Evolutionary conservation across 2,113 vertebrate species (phyloP).

Genomic region (Ceyx margarethae): DNA sequence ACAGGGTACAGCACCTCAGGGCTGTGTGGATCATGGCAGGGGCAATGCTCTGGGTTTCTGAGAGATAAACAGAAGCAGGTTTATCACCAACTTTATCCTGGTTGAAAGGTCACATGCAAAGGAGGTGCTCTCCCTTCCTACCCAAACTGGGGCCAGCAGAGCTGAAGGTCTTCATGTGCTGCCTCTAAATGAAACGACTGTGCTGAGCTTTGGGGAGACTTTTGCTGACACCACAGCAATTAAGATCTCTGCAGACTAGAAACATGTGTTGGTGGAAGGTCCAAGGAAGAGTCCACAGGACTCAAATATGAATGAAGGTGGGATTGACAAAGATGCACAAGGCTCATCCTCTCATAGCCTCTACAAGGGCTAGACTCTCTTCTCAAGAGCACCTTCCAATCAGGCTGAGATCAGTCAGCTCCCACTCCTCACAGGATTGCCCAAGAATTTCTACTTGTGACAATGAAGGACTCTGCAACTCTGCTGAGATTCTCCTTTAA

Average conservation of each 20-base stretch:
- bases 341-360: background rate
- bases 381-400: background rate
- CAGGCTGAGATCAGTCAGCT: background rate
- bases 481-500: background rate
- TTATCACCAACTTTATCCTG: background rate
- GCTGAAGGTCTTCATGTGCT: background rate
- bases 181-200: rapidly evolving
- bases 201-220: background rate
- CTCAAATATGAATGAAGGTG: background rate
- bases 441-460: background rate
- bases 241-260: background rate
- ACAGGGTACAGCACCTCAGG: background rate
- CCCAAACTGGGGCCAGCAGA: background rate
- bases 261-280: background rate
- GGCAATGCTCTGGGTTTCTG: background rate
- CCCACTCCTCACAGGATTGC: background rate
- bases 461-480: background rate
- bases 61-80: background rate
- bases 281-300: background rate
- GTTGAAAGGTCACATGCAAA: background rate
- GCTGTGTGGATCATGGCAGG: background rate
- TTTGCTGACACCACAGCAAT: rapidly evolving
- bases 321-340: background rate
- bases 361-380: background rate
- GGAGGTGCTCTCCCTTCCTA: background rate